A percentile compares a stretch with the other conserved stretches of the same genome.
Conservation (phyloP, 2,113 vertebrate genomes). For the Crotalus tigris region DNA sequence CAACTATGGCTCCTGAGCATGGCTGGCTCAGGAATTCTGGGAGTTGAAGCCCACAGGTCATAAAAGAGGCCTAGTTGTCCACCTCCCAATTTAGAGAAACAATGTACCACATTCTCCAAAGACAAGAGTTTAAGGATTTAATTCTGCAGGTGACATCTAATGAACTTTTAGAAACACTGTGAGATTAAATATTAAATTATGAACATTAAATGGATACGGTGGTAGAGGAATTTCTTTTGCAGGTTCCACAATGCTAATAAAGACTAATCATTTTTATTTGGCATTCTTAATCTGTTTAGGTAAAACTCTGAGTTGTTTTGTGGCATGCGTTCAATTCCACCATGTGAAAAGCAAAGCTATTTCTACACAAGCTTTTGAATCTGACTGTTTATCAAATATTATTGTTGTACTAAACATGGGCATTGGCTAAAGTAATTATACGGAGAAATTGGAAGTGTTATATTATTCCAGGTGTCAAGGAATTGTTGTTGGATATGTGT, state of each 20-base stretch:
- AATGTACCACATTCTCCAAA: slow-evolving; percentile 23
- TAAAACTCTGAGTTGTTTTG: background rate
- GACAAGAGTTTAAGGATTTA: slow-evolving; percentile 26
- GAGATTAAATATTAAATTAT: slow-evolving; percentile 30
- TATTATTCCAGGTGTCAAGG: background rate
- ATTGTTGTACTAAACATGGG: background rate
- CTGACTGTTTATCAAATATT: background rate
- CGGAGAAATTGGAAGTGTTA: background rate
- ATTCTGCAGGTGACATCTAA: slow-evolving; percentile 46
- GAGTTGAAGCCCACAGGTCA: background rate
- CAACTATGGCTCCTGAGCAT: background rate
- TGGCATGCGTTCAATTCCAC: background rate
- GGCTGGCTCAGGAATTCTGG: background rate
- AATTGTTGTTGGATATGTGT: background rate
- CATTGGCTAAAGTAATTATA: background rate
- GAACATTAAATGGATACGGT: background rate
- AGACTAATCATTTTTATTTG: slow-evolving; percentile 25
- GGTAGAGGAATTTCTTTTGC: slow-evolving; percentile 19
- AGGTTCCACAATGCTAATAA: slow-evolving; percentile 45
- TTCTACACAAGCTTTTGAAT: background rate
- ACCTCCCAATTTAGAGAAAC: background rate
- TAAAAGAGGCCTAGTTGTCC: background rate
- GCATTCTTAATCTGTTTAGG: background rate
- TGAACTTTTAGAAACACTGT: slow-evolving; percentile 23
- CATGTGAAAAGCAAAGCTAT: background rate